Conservation (phyloP, 2,797 vertebrate species). For the Dromococcyx pavoninus region DNA sequence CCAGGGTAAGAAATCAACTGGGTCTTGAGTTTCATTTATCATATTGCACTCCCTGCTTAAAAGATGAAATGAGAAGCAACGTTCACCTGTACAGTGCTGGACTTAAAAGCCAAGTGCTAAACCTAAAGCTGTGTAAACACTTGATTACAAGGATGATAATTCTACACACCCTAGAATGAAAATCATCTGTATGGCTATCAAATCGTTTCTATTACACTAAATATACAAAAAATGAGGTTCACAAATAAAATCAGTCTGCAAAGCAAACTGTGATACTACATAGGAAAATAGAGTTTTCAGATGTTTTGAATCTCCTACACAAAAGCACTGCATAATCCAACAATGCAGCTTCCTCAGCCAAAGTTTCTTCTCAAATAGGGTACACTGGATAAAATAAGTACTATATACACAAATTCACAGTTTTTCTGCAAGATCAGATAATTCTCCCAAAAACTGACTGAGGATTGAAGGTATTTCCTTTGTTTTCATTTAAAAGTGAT, state of each 20-base stretch:
- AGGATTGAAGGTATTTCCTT: neutral
- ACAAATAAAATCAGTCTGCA: neutral
- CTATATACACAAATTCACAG: neutral
- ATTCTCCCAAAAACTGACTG: neutral
- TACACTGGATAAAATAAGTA: neutral
- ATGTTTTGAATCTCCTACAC: neutral
- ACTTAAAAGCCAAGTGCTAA: neutral
- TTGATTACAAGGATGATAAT: neutral
- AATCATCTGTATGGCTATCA: neutral
- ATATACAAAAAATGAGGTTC: neutral
- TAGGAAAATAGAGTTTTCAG: neutral
- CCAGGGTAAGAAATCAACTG: neutral
- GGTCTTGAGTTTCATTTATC: neutral
- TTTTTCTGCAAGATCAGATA: neutral
- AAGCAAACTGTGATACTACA: neutral
- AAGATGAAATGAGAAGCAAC: neutral
- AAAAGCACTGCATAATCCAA: neutral
- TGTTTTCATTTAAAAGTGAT: neutral
- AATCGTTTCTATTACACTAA: neutral
- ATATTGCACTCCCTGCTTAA: neutral
- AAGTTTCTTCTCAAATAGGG: neutral
- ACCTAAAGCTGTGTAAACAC: neutral
- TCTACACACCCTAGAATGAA: neutral
- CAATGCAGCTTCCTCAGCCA: neutral
- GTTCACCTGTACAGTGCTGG: neutral